phyloP scores from a whole-genome alignment of 2,888 invertebrate species.

The Watsonalla binaria region DNA sequence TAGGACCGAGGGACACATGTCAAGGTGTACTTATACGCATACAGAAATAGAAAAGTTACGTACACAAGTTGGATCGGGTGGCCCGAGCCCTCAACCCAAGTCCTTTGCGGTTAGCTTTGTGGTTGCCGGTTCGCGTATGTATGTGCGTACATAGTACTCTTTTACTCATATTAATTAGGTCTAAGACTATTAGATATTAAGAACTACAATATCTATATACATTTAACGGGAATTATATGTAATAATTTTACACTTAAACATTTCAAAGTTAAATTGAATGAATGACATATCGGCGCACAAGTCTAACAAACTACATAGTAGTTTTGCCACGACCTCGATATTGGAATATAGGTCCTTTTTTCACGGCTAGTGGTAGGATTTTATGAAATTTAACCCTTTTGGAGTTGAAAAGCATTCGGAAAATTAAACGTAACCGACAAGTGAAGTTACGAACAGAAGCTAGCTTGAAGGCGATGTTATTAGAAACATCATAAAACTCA shows the following conservation, averaged over 20 bases:
- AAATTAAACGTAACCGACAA: too few species aligned
- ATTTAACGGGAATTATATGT: neutral
- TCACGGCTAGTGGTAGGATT: too few species aligned
- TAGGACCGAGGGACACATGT: neutral
- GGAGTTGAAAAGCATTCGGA: too few species aligned
- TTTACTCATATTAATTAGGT: neutral
- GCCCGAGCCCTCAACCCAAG: conserved; percentile 14
- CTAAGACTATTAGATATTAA: neutral
- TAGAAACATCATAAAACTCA: too few species aligned
- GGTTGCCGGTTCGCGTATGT: conserved; percentile 13
- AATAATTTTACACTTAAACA: neutral
- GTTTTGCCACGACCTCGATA: too few species aligned
- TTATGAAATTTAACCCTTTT: too few species aligned
- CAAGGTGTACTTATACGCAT: conserved; percentile 1
- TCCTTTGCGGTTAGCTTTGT: conserved; percentile 24
- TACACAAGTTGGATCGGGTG: conserved; percentile 30
- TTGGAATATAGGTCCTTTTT: too few species aligned
- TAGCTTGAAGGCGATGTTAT: too few species aligned
- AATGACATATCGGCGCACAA: too few species aligned
- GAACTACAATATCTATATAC: neutral
- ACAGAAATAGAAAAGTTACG: conserved; percentile 33
- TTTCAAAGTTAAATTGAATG: too few species aligned
- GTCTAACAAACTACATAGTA: too few species aligned
- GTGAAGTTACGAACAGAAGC: too few species aligned
- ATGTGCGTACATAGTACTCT: neutral